phyloP scores from a whole-genome alignment of 2,113 vertebrate species.

The Halcyon senegalensis region DNA sequence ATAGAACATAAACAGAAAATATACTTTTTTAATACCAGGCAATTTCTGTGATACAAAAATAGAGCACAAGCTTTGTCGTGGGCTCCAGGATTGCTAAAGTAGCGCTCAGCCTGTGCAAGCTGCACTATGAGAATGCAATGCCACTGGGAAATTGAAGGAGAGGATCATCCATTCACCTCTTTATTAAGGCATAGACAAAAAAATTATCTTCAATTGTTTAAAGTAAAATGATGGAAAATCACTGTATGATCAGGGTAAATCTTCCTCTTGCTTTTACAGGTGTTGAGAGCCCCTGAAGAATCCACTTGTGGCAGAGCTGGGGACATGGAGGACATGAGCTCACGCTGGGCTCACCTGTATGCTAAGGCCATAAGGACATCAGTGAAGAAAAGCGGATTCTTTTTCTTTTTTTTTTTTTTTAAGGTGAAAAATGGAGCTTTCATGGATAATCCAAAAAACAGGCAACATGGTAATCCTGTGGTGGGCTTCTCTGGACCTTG shows the following conservation, averaged over 20 bases:
- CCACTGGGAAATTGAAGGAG: not conserved
- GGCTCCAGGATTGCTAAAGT: not conserved
- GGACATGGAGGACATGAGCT: too few relatives aligned
- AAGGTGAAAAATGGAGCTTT: not conserved
- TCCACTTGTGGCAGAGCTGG: too few relatives aligned
- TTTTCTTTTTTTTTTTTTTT: not conserved
- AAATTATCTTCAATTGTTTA: not conserved
- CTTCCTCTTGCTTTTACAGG: not conserved
- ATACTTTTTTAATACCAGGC: not conserved
- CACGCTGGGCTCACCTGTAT: not conserved
- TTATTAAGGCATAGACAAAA: not conserved
- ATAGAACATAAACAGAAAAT: not conserved
- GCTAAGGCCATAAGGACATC: not conserved
- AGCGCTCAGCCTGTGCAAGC: not conserved
- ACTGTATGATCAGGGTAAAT: not conserved
- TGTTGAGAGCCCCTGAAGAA: not conserved
- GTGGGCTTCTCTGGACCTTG: not conserved
- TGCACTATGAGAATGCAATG: not conserved
- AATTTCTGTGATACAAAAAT: not conserved
- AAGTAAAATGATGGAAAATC: not conserved
- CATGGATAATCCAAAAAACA: rapidly evolving
- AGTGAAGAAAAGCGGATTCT: not conserved
- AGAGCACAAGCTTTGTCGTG: not conserved
- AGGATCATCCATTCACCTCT: not conserved
- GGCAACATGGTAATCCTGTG: rapidly evolving